Percentiles rank a stretch among this genome's conserved stretches.
These are phyloP conservation scores for Lepilemur septentrionalis DNA, from an alignment of 2,797 vertebrate genomes.

Conservation along the genomic window DNA sequence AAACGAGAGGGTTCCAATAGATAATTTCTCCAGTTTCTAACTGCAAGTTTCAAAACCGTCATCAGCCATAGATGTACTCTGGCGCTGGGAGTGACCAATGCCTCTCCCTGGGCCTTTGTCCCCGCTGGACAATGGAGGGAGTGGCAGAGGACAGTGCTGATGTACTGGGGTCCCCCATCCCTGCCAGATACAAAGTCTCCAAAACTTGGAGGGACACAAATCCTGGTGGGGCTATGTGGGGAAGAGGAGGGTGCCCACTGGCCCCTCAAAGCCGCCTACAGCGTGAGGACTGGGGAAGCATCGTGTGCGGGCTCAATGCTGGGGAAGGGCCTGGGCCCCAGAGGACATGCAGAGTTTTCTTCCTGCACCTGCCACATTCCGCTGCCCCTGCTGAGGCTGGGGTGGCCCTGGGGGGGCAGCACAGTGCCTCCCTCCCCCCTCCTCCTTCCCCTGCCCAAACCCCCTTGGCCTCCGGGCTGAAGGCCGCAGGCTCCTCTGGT, in stretches of 20 bases:
- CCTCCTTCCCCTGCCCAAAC: accelerated
- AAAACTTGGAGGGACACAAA: background rate
- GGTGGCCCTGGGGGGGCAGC: background rate
- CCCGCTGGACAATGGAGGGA: background rate
- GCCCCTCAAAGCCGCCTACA: background rate
- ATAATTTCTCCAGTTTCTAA: background rate
- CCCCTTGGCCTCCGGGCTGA: background rate
- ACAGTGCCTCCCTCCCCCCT: no score
- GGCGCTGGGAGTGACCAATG: accelerated
- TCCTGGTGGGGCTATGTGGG: background rate
- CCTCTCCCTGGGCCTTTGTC: background rate
- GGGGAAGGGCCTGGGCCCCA: background rate
- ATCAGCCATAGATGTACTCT: background rate
- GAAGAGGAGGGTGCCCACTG: background rate
- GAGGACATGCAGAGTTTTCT: background rate
- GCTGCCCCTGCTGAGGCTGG: background rate
- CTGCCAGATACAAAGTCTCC: background rate
- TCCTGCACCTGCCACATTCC: background rate
- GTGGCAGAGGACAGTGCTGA: background rate
- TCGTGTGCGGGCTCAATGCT: background rate
- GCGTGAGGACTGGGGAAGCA: no score
- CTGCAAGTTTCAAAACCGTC: background rate
- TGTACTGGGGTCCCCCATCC: background rate
- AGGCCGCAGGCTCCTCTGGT: background rate
- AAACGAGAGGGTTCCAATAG: background rate